Conservation (phyloP, 2,888 invertebrate species). For the Xestoiulus laeticollis region DNA sequence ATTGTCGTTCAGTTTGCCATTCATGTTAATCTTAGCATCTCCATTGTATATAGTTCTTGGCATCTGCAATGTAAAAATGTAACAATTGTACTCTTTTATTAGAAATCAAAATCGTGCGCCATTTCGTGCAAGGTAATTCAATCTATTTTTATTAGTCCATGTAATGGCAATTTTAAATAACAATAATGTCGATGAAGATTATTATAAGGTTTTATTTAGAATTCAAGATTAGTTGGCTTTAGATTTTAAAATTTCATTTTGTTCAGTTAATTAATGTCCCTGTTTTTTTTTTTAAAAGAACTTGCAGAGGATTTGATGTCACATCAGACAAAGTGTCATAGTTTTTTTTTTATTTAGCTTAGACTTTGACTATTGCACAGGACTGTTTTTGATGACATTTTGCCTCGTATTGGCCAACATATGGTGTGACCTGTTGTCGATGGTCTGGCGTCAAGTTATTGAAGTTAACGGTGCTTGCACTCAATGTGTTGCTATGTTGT, state of each 20-base stretch:
- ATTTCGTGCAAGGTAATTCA: not conserved
- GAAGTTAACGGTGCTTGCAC: not conserved
- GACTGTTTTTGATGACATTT: not conserved
- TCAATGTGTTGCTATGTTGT: not conserved
- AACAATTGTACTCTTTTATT: not conserved
- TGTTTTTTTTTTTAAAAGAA: not conserved
- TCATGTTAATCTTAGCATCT: not conserved
- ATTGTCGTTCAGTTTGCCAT: constrained; percentile 45
- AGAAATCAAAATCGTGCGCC: not conserved
- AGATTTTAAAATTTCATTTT: not conserved
- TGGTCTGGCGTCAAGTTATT: not conserved
- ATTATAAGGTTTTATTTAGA: too few relatives aligned
- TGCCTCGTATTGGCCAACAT: not conserved
- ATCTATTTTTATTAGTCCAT: too few relatives aligned
- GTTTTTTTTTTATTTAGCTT: not conserved
- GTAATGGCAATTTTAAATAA: too few relatives aligned
- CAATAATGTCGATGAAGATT: too few relatives aligned
- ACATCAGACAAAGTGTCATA: not conserved
- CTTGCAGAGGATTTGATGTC: not conserved
- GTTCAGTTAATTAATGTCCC: not conserved
- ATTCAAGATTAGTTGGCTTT: not conserved
- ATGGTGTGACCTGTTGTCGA: not conserved
- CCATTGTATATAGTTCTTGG: not conserved
- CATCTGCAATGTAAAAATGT: not conserved
- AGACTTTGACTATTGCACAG: constrained; percentile 11